Conservation (phyloP, 2,797 vertebrate genomes). For the Hipposideros larvatus region DNA sequence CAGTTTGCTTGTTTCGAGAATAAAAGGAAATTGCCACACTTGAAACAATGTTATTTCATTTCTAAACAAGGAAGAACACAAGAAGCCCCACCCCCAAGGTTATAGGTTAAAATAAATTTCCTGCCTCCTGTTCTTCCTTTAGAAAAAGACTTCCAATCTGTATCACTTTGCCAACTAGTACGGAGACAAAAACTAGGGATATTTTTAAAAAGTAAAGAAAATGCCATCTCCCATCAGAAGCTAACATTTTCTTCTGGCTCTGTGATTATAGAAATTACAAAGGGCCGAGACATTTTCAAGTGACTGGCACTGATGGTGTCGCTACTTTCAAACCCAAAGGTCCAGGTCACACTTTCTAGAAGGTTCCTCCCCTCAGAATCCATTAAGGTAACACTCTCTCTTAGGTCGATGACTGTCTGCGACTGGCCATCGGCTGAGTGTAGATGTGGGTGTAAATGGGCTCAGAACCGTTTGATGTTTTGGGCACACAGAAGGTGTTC, state of each 20-base stretch:
- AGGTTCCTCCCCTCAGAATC: not conserved
- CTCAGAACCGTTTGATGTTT: not conserved
- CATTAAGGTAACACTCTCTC: not conserved
- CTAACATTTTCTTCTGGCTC: not conserved
- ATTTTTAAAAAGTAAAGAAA: not conserved
- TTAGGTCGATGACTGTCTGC: too few species aligned
- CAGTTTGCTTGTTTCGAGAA: slow-evolving; percentile 84
- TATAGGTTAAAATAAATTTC: not conserved
- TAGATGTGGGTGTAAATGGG: rapidly evolving
- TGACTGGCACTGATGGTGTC: not conserved
- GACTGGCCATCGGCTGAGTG: not conserved
- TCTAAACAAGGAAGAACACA: slow-evolving; percentile 35
- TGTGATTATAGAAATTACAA: not conserved
- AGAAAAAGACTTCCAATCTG: not conserved
- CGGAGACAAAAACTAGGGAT: not conserved
- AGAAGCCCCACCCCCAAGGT: slow-evolving; percentile 22
- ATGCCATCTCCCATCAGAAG: not conserved
- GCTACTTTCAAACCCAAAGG: not conserved
- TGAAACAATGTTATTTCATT: slow-evolving; percentile 83
- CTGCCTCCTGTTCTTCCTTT: not conserved
- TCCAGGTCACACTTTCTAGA: too few species aligned
- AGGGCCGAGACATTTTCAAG: not conserved
- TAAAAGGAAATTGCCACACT: slow-evolving; percentile 82
- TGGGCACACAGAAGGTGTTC: not conserved
- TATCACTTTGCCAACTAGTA: not conserved